Percentiles rank a stretch among this genome's conserved stretches.
These are phyloP conservation scores for Rhinogobio ventralis DNA, from an alignment of 2,797 vertebrate genomes.

Conservation along the genomic window DNA sequence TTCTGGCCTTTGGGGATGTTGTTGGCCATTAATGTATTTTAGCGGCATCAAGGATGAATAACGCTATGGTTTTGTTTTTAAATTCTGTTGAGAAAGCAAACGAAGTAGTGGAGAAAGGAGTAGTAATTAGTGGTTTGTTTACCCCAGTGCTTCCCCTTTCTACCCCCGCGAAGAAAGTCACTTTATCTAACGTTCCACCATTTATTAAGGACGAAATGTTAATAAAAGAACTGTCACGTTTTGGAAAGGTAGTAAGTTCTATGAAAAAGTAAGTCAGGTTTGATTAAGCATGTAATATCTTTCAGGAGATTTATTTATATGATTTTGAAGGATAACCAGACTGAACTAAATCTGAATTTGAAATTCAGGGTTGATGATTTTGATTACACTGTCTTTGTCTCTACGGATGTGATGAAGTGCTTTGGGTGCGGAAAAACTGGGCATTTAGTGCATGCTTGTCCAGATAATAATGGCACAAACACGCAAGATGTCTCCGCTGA, in stretches of 20 bases:
- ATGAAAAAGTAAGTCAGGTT: neutral
- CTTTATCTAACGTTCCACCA: neutral
- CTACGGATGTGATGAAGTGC: neutral
- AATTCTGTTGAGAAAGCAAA: neutral
- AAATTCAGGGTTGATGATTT: neutral
- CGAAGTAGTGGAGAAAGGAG: neutral
- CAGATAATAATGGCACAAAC: neutral
- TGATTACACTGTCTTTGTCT: neutral
- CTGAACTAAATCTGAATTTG: neutral
- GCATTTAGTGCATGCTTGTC: neutral
- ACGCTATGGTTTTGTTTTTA: neutral
- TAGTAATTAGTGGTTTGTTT: neutral
- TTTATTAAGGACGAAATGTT: neutral
- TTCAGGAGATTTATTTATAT: neutral
- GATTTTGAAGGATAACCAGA: neutral
- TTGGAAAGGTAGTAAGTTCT: neutral
- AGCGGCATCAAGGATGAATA: no score
- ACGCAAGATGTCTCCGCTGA: neutral
- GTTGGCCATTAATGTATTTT: no score
- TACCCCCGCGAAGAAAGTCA: neutral
- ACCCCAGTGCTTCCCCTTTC: slow-evolving; percentile 4
- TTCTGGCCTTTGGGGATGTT: no score
- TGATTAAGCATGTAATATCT: neutral
- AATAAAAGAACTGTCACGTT: neutral
- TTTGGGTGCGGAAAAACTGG: neutral